Base-by-base conservation (phyloP, 2,888 invertebrate species). In the Pristionchus entomophagus region DNA sequence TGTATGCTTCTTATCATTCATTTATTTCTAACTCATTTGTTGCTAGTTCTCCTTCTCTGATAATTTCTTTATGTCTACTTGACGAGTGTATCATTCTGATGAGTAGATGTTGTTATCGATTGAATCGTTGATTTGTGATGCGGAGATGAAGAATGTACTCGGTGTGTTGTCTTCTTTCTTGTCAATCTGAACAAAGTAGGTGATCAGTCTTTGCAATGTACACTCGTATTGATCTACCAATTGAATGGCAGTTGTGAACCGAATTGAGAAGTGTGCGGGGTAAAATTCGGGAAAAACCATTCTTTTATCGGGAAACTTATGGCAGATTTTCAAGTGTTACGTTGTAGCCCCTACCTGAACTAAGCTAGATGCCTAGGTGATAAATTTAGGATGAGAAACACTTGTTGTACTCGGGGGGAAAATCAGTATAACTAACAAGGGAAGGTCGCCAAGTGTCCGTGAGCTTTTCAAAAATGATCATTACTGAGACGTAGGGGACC, bases 81-180 rank as follows among this genome's bases (percentile, higher is more conserved):
- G 35, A n/a, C 19, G 69, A 69, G 41, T 69, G 69, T 69, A 38
- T 69, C 69, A 69, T 69, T 69, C 69, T 69, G 69, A 69, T 69
- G 32, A 69, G 69, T 69, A 69, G 69, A 69, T 69, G 69, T 69
- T 69, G 69, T 69, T 69, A 69, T 69, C 41, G 69, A 69, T 38
- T 69, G 41, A 69, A 17, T 38, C 69, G 69, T 69, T 69, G 32
- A 38, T 38, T 69, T 69, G 22, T 69, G 69, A 69, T 17, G 19
- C 41, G 35, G 69, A 41, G 17, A 38, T 69, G 69, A 69, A 38
- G 22, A 38, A 41, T 38, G 38, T 38, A 22, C 38, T 69, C 38
- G 35, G 38, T 38, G 69, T 69, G 69, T 38, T 69, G 8, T 22
- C 38, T 35, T 65, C 32, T 38, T 38, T 38, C 38, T 41, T 69